phyloP scores from a whole-genome alignment of 2,888 invertebrate species.

The Drosophila recens region DNA sequence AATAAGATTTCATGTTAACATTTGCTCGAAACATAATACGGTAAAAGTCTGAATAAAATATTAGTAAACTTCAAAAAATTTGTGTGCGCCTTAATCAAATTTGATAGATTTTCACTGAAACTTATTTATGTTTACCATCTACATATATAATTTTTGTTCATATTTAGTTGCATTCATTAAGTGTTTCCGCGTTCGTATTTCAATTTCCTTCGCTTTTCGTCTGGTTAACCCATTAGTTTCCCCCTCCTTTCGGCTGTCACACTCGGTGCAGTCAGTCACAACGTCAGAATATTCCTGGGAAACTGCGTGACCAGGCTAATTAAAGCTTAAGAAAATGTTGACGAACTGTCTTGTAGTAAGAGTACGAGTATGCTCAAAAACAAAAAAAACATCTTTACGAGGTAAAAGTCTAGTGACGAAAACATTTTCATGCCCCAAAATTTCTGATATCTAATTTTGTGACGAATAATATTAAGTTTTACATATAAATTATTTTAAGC shows the following conservation, averaged over 20 bases:
- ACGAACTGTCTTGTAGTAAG: slow-evolving; percentile 57
- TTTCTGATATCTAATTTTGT: no score
- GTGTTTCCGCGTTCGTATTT: slow-evolving; percentile 26
- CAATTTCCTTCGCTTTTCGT: slow-evolving; percentile 59
- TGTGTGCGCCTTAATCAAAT: neutral
- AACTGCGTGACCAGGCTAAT: slow-evolving; percentile 78
- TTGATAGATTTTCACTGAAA: neutral
- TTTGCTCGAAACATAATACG: neutral
- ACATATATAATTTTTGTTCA: neutral
- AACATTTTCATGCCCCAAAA: no score
- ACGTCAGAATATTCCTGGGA: slow-evolving; percentile 57
- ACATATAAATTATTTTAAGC: no score
- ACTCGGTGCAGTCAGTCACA: slow-evolving; percentile 29
- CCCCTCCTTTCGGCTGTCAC: slow-evolving; percentile 2
- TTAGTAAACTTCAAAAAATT: neutral
- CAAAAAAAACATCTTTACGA: no score
- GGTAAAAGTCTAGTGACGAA: no score
- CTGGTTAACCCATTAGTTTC: slow-evolving; percentile 49
- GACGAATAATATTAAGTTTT: no score
- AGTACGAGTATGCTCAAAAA: slow-evolving; percentile 33
- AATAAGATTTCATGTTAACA: slow-evolving; percentile 1
- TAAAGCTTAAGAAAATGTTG: slow-evolving; percentile 68
- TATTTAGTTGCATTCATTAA: slow-evolving; percentile 4
- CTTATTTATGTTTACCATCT: slow-evolving; percentile 8
- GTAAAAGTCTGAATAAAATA: neutral